These are phyloP conservation scores for Salminus brasiliensis DNA, from an alignment of 2,113 vertebrate species.

Conservation along the genomic window DNA sequence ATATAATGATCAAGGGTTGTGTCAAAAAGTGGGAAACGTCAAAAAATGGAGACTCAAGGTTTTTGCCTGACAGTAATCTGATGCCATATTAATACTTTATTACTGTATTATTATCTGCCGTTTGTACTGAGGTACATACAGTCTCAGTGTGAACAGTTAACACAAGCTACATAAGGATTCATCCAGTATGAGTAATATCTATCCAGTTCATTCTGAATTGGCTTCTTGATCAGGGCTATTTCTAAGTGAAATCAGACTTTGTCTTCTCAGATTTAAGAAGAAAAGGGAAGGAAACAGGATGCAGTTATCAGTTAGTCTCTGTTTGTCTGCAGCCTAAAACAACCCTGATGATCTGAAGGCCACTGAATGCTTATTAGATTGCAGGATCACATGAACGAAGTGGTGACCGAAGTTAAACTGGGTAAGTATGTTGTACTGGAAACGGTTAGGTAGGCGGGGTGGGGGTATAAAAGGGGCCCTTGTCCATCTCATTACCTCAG, in stretches of 20 bases:
- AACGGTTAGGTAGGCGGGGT: conserved; percentile 1
- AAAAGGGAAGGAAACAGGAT: no score
- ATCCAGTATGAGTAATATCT: no score
- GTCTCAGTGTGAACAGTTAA: neutral
- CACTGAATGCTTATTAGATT: conserved; percentile 32
- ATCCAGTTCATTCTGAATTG: neutral
- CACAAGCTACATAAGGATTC: neutral
- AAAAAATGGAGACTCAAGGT: no score
- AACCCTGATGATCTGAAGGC: neutral
- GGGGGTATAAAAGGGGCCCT: conserved; percentile 19
- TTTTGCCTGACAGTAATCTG: no score
- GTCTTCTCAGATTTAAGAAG: neutral
- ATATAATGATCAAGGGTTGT: no score
- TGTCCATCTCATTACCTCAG: neutral
- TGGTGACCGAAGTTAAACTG: conserved; percentile 25
- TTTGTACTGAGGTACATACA: no score
- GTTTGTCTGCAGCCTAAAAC: neutral
- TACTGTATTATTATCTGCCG: neutral
- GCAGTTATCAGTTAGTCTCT: neutral
- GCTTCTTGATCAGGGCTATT: neutral
- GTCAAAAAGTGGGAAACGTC: no score
- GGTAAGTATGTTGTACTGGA: conserved; percentile 22
- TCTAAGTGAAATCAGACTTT: neutral
- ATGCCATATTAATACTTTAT: no score
- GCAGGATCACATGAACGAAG: conserved; percentile 5